Conservation (phyloP, 2,888 invertebrate species). For the Clostera curtula region DNA sequence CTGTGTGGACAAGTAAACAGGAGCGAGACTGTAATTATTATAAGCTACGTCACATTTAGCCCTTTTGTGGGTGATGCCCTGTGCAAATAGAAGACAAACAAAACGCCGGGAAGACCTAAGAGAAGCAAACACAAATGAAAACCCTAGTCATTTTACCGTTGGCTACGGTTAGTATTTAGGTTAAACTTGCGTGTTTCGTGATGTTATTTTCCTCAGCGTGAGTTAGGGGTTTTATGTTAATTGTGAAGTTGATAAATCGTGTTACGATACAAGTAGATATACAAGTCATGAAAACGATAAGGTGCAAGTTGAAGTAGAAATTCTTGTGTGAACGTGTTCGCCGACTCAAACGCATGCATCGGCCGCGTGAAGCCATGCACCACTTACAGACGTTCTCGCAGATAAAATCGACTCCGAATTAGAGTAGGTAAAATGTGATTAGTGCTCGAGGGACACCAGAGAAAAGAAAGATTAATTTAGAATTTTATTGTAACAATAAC, state of each 20-base stretch:
- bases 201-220: constrained; percentile 29
- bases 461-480: constrained; percentile 50
- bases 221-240: constrained; percentile 18
- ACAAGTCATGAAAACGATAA: constrained; percentile 26
- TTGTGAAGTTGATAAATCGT: constrained; percentile 27
- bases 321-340: constrained; percentile 33
- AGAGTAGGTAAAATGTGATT: constrained; percentile 40
- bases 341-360: constrained; percentile 59
- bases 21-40: constrained; percentile 51
- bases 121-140: constrained; percentile 38
- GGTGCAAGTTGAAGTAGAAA: constrained; percentile 38
- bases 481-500: constrained; percentile 73
- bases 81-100: constrained; percentile 26
- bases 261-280: constrained; percentile 30
- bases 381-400: constrained; percentile 58
- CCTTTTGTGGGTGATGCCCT: constrained; percentile 30
- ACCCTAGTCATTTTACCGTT: constrained; percentile 20
- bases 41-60: constrained; percentile 30
- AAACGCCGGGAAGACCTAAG: constrained; percentile 25
- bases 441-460: constrained; percentile 48
- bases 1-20: constrained; percentile 72
- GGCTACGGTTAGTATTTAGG: constrained; percentile 21
- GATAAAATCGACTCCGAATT: constrained; percentile 40
- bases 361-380: constrained; percentile 68
- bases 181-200: constrained; percentile 26